Evolutionary conservation across 37 sponge, comb jelly and placozoan species (phyloP).

Genomic region (Hexactinellida sp.): DNA sequence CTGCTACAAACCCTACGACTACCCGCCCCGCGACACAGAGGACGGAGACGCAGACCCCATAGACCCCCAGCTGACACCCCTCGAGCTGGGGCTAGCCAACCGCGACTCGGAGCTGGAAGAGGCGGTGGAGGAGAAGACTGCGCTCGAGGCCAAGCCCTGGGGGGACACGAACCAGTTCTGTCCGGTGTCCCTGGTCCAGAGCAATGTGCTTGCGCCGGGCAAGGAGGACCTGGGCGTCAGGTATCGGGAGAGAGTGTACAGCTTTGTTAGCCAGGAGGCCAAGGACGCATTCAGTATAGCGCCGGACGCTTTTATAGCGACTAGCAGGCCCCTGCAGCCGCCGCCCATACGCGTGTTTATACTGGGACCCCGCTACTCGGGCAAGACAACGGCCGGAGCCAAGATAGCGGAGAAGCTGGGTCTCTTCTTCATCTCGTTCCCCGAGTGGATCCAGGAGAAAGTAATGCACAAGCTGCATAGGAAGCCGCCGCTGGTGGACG

Average conservation of each 20-base stretch:
- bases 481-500: constrained; percentile 50
- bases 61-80: constrained; percentile 18
- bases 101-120: constrained; percentile 31
- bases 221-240: constrained; percentile 22
- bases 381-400: constrained; percentile 64
- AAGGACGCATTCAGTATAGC: constrained; percentile 57
- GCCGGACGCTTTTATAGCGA: constrained; percentile 31
- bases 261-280: constrained; percentile 62
- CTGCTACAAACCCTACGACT: constrained; percentile 19
- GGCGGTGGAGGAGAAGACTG: constrained; percentile 25
- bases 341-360: constrained; percentile 74
- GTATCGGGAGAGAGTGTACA: constrained; percentile 73
- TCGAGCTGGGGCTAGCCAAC: neutral
- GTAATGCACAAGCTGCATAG: constrained; percentile 55
- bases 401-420: constrained; percentile 44
- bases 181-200: constrained; percentile 73
- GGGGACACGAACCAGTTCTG: constrained; percentile 80
- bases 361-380: constrained; percentile 57
- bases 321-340: constrained; percentile 39
- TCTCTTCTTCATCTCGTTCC: constrained; percentile 77
- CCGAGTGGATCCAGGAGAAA: constrained; percentile 68
- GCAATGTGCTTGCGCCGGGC: constrained; percentile 65
- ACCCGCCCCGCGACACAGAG: constrained; percentile 13
- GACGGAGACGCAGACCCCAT: constrained; percentile 36
- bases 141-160: constrained; percentile 50